Base-by-base conservation (phyloP, 2,888 invertebrate species). In the Apodemia duryi region DNA sequence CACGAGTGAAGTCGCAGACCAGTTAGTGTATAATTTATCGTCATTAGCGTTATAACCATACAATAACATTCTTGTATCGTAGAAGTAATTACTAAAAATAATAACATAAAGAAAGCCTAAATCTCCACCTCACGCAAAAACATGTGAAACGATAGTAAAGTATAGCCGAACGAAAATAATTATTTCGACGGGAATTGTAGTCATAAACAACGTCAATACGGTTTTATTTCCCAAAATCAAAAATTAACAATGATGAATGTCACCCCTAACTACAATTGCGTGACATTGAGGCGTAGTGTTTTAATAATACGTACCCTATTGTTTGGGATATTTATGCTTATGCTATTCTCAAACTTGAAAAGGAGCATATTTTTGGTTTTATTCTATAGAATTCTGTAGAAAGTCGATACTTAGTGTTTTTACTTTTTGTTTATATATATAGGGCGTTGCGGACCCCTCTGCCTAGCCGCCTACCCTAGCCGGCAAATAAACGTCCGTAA, bases 211-310 rank as follows among this genome's bases (percentile, higher is more conserved):
- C 64, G 57, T 72, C 65, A 66, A 69, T 68, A 69, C 67, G 67
- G 52, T 71, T 72, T 73, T 70, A 71, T 77, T 73, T 70, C 69
- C 69, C 61, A 64, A 72, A 71, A 73, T 70, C 71, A 68, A 75
- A 74, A 75, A 71, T 72, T 71, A 74, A 72, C 75, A 72, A 71
- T 76, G 73, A 74, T 76, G 75, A 80, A 79, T 74, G 73, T 73
- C 74, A 72, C 71, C 70, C 69, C 70, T 75, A 74, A 75, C 73
- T 72, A 76, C 77, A 77, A 77, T 82, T 82, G 82, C 75, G 75
- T 76, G 75, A 73, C 73, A 72, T 69, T 66, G 69, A 65, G 68
- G 69, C 70, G 68, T 72, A 71, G 73, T 74, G 73, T 74, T 73
- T 74, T 74, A 74, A 76, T 75, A 74, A 74, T 73, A 75, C 70